These are phyloP conservation scores for Edolisoma coerulescens DNA, from an alignment of 2,113 vertebrate species.

Conservation along the genomic window DNA sequence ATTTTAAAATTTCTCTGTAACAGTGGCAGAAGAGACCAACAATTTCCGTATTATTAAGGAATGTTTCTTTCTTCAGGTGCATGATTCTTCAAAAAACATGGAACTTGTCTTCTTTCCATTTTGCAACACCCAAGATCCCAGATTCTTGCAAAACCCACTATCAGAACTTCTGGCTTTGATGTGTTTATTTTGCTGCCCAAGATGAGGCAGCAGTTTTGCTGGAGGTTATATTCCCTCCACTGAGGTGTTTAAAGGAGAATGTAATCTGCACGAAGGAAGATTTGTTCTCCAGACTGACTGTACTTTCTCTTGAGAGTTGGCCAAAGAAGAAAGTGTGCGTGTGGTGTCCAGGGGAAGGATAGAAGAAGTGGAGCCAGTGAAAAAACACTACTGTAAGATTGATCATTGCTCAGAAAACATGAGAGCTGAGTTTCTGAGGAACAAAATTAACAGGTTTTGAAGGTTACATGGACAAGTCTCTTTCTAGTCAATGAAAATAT, in stretches of 20 bases:
- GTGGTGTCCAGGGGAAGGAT: neutral
- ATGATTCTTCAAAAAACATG: neutral
- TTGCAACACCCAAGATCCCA: neutral
- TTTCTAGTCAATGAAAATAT: neutral
- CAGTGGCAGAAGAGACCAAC: neutral
- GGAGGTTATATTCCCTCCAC: neutral
- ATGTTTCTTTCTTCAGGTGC: neutral
- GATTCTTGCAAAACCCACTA: neutral
- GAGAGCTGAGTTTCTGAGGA: neutral
- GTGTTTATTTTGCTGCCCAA: neutral
- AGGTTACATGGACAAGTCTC: neutral
- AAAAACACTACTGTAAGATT: neutral
- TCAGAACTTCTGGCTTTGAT: neutral
- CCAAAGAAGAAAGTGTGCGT: neutral
- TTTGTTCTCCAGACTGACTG: neutral
- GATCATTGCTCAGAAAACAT: neutral
- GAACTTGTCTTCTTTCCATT: neutral
- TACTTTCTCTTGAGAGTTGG: conserved; percentile 1
- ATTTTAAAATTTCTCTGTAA: neutral
- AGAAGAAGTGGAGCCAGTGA: neutral
- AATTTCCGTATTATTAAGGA: neutral
- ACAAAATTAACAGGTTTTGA: neutral
- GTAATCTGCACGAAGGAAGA: neutral
- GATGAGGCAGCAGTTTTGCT: conserved; percentile 1
- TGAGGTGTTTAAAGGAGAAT: conserved; percentile 15